phyloP scores from a whole-genome alignment of 64 coral and sea anemone genomes.

The Anthopleura sola region DNA sequence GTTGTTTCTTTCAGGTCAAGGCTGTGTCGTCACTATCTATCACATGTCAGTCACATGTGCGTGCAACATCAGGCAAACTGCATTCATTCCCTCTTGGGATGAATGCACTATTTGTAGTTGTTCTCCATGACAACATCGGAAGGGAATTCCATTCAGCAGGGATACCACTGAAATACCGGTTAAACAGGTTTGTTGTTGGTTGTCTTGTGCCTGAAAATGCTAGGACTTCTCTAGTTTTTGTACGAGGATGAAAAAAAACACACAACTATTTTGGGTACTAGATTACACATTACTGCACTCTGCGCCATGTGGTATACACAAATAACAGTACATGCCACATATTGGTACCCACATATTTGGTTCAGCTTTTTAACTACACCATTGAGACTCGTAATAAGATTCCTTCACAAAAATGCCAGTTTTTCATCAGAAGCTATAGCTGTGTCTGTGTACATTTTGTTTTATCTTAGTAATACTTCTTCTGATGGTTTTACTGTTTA shows the following conservation, averaged over 20 bases:
- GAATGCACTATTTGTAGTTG: conserved; percentile 83
- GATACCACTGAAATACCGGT: conserved; percentile 89
- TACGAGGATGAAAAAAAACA: neutral
- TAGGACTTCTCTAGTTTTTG: neutral
- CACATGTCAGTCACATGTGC: conserved; percentile 57
- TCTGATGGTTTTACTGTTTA: neutral
- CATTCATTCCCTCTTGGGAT: conserved; percentile 93
- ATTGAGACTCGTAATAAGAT: too few species aligned
- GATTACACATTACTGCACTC: neutral
- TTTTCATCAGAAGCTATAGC: too few species aligned
- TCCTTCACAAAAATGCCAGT: too few species aligned
- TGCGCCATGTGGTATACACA: too few species aligned
- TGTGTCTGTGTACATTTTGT: too few species aligned
- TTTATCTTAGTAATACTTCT: too few species aligned
- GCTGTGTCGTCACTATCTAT: conserved; percentile 77
- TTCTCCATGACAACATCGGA: conserved; percentile 94
- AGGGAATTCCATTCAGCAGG: conserved; percentile 78
- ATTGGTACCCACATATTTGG: too few species aligned
- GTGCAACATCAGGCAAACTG: conserved; percentile 55
- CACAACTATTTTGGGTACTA: neutral
- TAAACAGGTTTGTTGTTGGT: conserved; percentile 72
- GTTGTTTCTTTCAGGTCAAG: conserved; percentile 62
- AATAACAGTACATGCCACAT: too few species aligned
- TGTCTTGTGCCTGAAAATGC: too few species aligned
- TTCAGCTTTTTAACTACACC: too few species aligned